phyloP scores from a whole-genome alignment of 2,888 invertebrate genomes.

The Pharmacophagus antenor region DNA sequence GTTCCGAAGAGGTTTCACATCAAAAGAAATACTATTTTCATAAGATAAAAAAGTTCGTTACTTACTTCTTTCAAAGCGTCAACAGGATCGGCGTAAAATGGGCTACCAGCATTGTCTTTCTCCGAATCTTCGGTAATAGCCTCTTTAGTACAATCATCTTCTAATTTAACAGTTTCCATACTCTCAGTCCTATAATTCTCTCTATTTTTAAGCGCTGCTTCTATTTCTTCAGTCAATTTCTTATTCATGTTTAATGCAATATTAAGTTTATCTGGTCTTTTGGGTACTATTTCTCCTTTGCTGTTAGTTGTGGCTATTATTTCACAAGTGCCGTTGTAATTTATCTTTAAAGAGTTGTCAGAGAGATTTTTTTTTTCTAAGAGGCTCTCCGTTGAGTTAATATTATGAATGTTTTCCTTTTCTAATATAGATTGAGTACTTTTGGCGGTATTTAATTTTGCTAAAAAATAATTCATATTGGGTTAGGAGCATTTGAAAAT shows the following conservation, averaged over 20 bases:
- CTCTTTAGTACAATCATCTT: conserved; percentile 61
- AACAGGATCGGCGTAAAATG: conserved; percentile 94
- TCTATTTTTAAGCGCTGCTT: conserved; percentile 65
- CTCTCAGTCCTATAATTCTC: conserved; percentile 68
- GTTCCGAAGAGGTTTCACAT: no score
- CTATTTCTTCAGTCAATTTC: conserved; percentile 73
- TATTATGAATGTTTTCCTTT: conserved; percentile 68
- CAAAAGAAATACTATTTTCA: no score
- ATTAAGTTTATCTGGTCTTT: conserved; percentile 75
- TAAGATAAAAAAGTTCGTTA: conserved; percentile 14
- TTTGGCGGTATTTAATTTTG: conserved; percentile 69
- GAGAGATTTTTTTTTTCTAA: conserved; percentile 67
- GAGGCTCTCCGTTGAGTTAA: conserved; percentile 68
- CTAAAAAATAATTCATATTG: conserved; percentile 45
- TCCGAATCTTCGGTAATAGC: conserved; percentile 56
- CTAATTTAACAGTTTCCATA: conserved; percentile 75
- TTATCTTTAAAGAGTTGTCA: conserved; percentile 64
- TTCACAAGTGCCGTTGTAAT: conserved; percentile 64
- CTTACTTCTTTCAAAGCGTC: conserved; percentile 86
- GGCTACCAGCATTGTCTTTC: conserved; percentile 87
- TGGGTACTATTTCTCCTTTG: conserved; percentile 71
- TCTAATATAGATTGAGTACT: conserved; percentile 72
- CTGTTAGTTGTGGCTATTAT: conserved; percentile 76
- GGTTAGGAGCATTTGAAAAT: neutral
- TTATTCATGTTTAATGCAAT: conserved; percentile 75